Evolutionary conservation across 92 coral and sea anemone genomes (phyloP).

Genomic region (Zoanthus sociatus): DNA sequence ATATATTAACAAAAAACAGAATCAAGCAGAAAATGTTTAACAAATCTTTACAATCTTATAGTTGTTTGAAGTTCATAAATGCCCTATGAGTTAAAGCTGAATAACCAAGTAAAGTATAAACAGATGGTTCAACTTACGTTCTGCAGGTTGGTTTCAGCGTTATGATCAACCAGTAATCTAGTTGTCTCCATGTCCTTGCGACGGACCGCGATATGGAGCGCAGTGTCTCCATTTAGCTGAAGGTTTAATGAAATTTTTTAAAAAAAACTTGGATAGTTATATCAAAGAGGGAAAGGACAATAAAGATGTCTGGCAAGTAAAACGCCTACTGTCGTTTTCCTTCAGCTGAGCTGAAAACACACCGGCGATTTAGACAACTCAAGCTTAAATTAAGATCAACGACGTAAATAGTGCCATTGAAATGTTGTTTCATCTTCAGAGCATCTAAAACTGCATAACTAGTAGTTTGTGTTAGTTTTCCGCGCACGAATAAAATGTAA

Average conservation of each 20-base stretch:
- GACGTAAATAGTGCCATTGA: too few relatives aligned
- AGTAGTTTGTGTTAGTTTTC: too few relatives aligned
- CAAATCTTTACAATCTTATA: too few relatives aligned
- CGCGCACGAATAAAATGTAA: too few relatives aligned
- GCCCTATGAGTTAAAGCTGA: neutral
- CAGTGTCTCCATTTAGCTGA: slow-evolving; percentile 86
- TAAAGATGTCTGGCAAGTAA: neutral
- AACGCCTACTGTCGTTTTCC: too few relatives aligned
- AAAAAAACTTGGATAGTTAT: neutral
- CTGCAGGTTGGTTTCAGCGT: slow-evolving; percentile 78
- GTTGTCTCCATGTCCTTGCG: slow-evolving; percentile 77
- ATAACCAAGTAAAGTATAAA: neutral
- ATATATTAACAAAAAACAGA: neutral
- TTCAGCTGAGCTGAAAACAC: too few relatives aligned
- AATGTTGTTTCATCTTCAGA: too few relatives aligned
- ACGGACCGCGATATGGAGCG: slow-evolving; percentile 85
- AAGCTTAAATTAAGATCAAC: too few relatives aligned
- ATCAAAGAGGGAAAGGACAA: neutral
- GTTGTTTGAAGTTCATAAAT: too few relatives aligned
- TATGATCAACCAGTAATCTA: slow-evolving; percentile 76
- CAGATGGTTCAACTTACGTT: slow-evolving; percentile 70
- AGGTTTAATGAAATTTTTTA: neutral
- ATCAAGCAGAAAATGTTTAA: too few relatives aligned
- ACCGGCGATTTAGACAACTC: too few relatives aligned
- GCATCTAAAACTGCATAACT: too few relatives aligned